A percentile compares a stretch with the other conserved stretches of the same genome.
Evolutionary conservation across 2,113 vertebrate species (phyloP).

Genomic region (Engraulis encrasicolus): DNA sequence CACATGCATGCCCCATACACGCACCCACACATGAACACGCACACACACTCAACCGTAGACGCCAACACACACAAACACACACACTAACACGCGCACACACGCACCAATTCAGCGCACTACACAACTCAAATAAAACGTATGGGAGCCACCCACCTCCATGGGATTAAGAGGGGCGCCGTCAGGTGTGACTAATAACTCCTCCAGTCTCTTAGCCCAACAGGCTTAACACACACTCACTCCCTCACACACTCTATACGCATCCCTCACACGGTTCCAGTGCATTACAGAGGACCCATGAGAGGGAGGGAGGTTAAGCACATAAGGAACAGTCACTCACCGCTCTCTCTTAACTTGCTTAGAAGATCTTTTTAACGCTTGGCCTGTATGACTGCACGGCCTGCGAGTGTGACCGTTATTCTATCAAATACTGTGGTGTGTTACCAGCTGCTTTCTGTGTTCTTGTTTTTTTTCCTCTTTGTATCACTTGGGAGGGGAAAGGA

Average conservation of each 20-base stretch:
- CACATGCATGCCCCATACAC: neutral
- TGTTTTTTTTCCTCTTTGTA: too few species aligned
- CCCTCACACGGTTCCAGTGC: neutral
- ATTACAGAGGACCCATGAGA: neutral
- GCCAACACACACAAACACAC: slow-evolving; percentile 6
- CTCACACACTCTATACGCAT: too few species aligned
- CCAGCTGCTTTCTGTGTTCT: too few species aligned
- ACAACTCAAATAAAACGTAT: too few species aligned
- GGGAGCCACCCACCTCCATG: neutral
- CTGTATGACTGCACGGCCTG: too few species aligned
- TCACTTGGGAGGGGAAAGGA: too few species aligned
- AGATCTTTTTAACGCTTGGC: too few species aligned
- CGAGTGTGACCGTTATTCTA: too few species aligned
- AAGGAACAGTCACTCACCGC: neutral
- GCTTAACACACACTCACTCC: too few species aligned
- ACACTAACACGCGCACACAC: neutral
- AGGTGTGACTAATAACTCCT: slow-evolving; percentile 18
- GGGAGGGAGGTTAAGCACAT: neutral
- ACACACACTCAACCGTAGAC: too few species aligned
- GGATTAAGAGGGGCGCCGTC: slow-evolving; percentile 4
- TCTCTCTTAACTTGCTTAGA: neutral
- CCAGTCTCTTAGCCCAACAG: neutral
- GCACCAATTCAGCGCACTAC: neutral
- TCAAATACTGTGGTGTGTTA: too few species aligned
- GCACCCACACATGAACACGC: neutral